Conservation (phyloP, 2,888 invertebrate genomes). For the Peribatodes rhomboidaria region DNA sequence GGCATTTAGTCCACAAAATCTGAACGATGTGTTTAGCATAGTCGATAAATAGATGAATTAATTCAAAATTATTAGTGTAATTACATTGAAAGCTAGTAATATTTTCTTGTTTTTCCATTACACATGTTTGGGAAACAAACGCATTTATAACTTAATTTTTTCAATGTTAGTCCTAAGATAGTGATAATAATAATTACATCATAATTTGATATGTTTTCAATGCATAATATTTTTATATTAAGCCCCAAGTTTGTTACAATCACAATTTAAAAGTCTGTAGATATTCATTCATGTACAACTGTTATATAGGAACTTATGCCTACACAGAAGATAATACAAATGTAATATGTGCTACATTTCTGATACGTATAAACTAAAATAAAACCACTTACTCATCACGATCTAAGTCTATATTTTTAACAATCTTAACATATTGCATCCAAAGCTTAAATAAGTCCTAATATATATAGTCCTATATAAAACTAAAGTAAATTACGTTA, state of each 20-base stretch:
- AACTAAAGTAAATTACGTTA: slow-evolving; percentile 71
- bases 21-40: slow-evolving; percentile 82
- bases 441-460: slow-evolving; percentile 66
- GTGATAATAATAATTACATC: neutral
- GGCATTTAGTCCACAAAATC: slow-evolving; percentile 81
- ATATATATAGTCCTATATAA: slow-evolving; percentile 56
- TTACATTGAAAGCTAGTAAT: neutral
- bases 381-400: slow-evolving; percentile 35
- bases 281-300: too few relatives aligned
- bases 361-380: slow-evolving; percentile 14
- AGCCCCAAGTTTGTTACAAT: neutral
- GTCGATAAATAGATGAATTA: slow-evolving; percentile 58
- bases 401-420: slow-evolving; percentile 46
- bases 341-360: neutral
- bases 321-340: neutral
- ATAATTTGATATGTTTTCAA: neutral
- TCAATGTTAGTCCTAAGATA: slow-evolving; percentile 3
- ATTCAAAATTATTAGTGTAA: neutral
- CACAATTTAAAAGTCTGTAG: too few relatives aligned
- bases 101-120: neutral
- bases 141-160: slow-evolving; percentile 8
- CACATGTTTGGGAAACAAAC: neutral
- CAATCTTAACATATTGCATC: slow-evolving; percentile 71
- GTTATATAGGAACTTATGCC: too few relatives aligned
- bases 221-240: neutral